Conservation (phyloP, 1,140 invertebrate species). For the Zaprionus camerounensis region DNA sequence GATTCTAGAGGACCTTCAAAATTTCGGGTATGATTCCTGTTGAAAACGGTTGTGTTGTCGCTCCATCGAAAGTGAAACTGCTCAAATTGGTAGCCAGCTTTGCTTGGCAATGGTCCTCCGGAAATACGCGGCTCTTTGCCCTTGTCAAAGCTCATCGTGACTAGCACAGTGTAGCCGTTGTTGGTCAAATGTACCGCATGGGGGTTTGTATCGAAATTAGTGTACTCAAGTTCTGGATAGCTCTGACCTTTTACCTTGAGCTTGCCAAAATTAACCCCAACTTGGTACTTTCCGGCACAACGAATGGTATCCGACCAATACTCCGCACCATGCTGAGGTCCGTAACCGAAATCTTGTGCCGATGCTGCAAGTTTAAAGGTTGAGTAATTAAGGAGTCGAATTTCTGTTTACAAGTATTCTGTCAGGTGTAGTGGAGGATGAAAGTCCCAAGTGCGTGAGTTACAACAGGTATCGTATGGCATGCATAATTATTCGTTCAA, state of each 20-base stretch:
- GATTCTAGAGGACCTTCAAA: conserved; percentile 67
- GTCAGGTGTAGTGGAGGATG: too few species aligned
- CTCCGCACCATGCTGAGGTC: neutral
- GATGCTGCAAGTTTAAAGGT: neutral
- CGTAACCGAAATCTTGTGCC: neutral
- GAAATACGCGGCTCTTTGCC: conserved; percentile 85
- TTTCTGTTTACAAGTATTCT: neutral
- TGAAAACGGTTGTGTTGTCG: conserved; percentile 90
- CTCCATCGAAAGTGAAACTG: conserved; percentile 93
- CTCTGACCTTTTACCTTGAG: neutral
- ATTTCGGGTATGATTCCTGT: conserved; percentile 56
- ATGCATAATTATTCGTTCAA: conserved; percentile 2
- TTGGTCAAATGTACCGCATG: conserved; percentile 87
- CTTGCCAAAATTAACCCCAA: neutral
- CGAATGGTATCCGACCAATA: neutral
- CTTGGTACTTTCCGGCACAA: neutral
- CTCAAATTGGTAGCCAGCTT: conserved; percentile 89
- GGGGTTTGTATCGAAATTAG: conserved; percentile 63
- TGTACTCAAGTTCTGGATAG: neutral
- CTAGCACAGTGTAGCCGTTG: conserved; percentile 90
- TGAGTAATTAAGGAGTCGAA: neutral
- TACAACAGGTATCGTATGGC: neutral
- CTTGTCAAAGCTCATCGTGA: conserved; percentile 85
- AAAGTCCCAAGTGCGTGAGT: neutral
- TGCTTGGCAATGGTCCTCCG: conserved; percentile 88